phyloP scores from a whole-genome alignment of 2,888 invertebrate species.

The Deladenus siricidicola region DNA sequence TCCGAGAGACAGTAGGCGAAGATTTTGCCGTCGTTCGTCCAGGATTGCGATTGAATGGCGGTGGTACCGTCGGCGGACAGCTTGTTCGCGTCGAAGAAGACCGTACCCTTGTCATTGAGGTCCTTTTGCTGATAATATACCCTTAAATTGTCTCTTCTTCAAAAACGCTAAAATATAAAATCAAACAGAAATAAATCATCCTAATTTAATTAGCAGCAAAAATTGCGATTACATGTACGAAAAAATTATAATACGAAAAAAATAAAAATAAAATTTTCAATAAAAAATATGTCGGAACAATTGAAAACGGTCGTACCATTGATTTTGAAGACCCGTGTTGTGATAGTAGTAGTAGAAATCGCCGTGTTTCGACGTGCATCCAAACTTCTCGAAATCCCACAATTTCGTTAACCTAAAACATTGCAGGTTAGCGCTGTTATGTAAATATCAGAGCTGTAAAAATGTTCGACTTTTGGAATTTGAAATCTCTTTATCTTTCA shows the following conservation, averaged over 20 bases:
- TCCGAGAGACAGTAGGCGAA: constrained; percentile 84
- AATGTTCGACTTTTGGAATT: background rate
- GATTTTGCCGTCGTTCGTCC: constrained; percentile 81
- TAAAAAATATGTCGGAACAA: background rate
- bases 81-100: constrained; percentile 87
- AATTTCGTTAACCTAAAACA: constrained; percentile 65
- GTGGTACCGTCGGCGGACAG: constrained; percentile 84
- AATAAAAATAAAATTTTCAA: too few species aligned
- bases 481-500: background rate
- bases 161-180: background rate
- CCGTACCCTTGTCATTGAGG: constrained; percentile 64
- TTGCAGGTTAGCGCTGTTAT: background rate
- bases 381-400: constrained; percentile 93
- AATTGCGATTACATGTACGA: too few species aligned
- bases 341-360: constrained; percentile 79
- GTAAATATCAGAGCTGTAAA: background rate
- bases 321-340: constrained; percentile 90
- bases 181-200: background rate
- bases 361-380: constrained; percentile 75
- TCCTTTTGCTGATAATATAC: constrained; percentile 69
- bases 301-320: background rate
- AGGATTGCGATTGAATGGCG: constrained; percentile 60
- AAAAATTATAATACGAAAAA: too few species aligned
- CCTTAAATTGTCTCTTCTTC: background rate
- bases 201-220: too few species aligned